Evolutionary conservation across 2,888 invertebrate genomes (phyloP).

Genomic region (Baronia brevicornis): DNA sequence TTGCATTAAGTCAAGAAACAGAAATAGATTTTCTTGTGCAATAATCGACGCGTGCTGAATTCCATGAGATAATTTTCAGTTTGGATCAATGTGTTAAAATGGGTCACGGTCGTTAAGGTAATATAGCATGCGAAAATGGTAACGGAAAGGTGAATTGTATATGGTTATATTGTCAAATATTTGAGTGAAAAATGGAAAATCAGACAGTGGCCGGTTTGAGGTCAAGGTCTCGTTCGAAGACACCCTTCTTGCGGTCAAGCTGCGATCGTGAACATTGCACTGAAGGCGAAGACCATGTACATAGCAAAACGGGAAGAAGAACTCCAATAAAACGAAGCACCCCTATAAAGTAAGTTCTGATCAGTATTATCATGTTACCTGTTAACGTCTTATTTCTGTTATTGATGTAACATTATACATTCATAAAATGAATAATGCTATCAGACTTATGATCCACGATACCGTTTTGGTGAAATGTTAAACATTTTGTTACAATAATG

Average conservation of each 20-base stretch:
- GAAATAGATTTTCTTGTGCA: constrained; percentile 72
- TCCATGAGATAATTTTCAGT: constrained; percentile 36
- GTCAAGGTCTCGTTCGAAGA: constrained; percentile 82
- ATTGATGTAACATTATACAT: too few relatives aligned
- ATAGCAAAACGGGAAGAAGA: constrained; percentile 66
- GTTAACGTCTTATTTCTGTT: constrained; percentile 9
- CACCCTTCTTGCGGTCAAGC: constrained; percentile 77
- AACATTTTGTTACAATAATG: too few relatives aligned
- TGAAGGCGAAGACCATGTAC: constrained; percentile 68
- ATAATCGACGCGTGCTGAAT: constrained; percentile 38
- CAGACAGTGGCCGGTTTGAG: constrained; percentile 72
- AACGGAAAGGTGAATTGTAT: constrained; percentile 18
- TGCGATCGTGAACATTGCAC: constrained; percentile 76
- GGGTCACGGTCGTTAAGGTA: constrained; percentile 28
- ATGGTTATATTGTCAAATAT: constrained; percentile 14
- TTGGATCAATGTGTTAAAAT: constrained; percentile 30
- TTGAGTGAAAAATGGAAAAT: constrained; percentile 49
- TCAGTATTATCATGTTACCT: neutral
- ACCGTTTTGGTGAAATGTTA: too few relatives aligned
- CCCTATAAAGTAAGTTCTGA: constrained; percentile 62
- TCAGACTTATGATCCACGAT: too few relatives aligned
- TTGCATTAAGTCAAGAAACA: constrained; percentile 60
- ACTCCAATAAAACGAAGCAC: constrained; percentile 65
- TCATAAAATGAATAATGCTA: too few relatives aligned
- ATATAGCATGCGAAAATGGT: constrained; percentile 33